Base-by-base conservation (phyloP, 2,888 invertebrate genomes). In the Drosophila kokeensis region DNA sequence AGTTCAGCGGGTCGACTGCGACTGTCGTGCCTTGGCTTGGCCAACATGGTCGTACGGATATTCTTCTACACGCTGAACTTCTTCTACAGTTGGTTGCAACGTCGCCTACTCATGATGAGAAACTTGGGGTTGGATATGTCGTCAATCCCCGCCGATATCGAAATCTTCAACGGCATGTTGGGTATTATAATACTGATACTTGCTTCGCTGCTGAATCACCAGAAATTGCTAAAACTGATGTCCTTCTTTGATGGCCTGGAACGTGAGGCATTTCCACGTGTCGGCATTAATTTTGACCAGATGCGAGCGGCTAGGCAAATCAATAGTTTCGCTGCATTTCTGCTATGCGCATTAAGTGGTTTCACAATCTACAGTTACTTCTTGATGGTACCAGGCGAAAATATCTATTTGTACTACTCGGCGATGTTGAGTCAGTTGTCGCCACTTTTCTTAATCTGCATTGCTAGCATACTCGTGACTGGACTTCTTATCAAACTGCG, bases 371-470 rank as follows among this genome's bases (percentile, higher is more conserved):
- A 83, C 1, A 91, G 91, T 21, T 63, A 68, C 24, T 38, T 69
- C 4, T 61, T 69, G 34, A 59, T 92, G 5, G 72, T 91, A 11
- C 4, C 54, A 0, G 70, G 32, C 0, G 73, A 68, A 21, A 66
- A 53, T 1, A 57, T 79, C 6, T 34, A 50, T 1, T 52, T 89
- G 0, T 65, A 81, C 0, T 63, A 74, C 24, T 55, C 80, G 29
- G 83, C 86, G 0, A 30, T 68, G 10, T 6, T 89, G 0, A 79
- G 90, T 15, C 92, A 88, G 68, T 92, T 90, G 55, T 84, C 91
- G 0, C 91, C 92, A 4, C 85, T 90, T 55, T 69, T 91, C n/a
- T 72, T 91, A 10, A 79, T 92, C 2, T 84, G 87, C 34, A 80
- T 80, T 0, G 76, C 92, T 21, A 82, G 88, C 40, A 72, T 91